Evolutionary conservation across 2,888 invertebrate species (phyloP), one percentile per base, ranked within the genome.

Genomic region (Lithophane leautieri): DNA sequence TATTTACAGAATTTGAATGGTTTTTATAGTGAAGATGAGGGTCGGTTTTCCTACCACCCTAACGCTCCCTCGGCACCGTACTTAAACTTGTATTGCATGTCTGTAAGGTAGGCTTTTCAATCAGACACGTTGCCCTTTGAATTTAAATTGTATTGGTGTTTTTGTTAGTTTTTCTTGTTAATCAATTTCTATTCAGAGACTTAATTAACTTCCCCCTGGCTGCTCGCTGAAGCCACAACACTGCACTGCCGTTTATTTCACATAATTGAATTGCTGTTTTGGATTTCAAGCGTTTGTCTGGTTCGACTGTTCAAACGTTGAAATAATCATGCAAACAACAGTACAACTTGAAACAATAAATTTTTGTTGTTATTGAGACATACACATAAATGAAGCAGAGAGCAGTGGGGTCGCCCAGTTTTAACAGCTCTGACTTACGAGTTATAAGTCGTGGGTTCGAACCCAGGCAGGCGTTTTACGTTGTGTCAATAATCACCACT

Each of bases 31-130:
- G 34, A 66, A 76, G 76, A 65, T 63, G 76, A 77, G 89, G 84
- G 85, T 81, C 76, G 88, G 78, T 88, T 89, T 89, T 87, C 71
- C 83, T 71, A 86, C 88, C 87, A 84, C 88, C 89, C 88, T 78
- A 85, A 84, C 76, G 81, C 87, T 87, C 90, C 89, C 89, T 90
- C 88, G 89, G 88, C 88, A 82, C 79, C 89, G 90, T 92, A 90
- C 90, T 92, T 92, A 90, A 92, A 92, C 90, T 91, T 92, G 92
- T 94, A 92, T 94, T 93, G 94, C 94, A 93, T 92, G 94, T 93
- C 93, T 94, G 93, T 91, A 92, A 93, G 92, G 92, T 92, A 89
- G 90, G 92, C 92, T 94, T 94, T 95, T 94, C 93, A 94, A 94
- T 93, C 92, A 92, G 90, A 90, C 91, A 91, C 90, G 86, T 89